Evolutionary conservation across 2,113 vertebrate genomes (phyloP).

Genomic region (Phaethornis superciliosus): DNA sequence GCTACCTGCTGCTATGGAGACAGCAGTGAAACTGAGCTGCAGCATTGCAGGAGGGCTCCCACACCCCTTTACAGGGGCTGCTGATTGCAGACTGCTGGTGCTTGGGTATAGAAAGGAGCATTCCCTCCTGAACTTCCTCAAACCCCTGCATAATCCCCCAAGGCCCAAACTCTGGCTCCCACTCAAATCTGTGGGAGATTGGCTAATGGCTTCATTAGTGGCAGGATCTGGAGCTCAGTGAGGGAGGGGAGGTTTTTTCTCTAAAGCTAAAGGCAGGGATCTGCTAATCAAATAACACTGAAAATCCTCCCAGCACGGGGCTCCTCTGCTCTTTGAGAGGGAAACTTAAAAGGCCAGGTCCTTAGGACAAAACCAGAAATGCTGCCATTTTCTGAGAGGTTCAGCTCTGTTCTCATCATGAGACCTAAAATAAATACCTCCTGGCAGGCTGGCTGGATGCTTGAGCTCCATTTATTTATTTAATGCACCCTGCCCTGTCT

Average conservation of each 20-base stretch:
- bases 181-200: neutral
- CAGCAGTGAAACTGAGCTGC: neutral
- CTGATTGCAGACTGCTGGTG: neutral
- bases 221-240: neutral
- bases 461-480: neutral
- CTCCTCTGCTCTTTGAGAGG: neutral
- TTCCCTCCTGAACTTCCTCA: neutral
- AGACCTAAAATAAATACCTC: neutral
- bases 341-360: neutral
- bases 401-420: neutral
- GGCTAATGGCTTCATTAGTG: neutral
- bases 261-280: neutral
- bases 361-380: neutral
- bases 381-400: neutral
- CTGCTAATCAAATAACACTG: neutral
- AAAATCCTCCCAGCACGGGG: neutral
- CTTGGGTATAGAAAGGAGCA: neutral
- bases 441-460: neutral
- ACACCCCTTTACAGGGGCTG: neutral
- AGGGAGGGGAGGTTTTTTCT: neutral
- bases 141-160: neutral
- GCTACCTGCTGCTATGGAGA: slow-evolving; percentile 35
- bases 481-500: neutral
- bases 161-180: neutral
- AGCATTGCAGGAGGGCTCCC: neutral